Conservation (phyloP, 2,113 vertebrate species). For the Anas platyrhynchos region DNA sequence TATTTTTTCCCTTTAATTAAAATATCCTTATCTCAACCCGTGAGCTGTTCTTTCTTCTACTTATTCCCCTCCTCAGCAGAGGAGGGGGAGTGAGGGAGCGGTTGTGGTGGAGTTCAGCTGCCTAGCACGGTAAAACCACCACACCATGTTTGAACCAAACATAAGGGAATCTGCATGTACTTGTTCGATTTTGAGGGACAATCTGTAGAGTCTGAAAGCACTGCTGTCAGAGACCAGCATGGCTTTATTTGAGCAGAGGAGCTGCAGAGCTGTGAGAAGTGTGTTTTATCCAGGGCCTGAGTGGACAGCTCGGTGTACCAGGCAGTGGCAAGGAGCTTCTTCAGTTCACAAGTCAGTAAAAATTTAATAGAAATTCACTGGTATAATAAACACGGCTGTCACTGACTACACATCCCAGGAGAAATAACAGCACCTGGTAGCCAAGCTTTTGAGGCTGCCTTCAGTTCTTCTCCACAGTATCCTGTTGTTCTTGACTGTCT, state of each 20-base stretch:
- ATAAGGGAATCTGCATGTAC: background rate
- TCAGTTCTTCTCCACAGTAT: background rate
- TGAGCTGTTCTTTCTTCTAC: no score
- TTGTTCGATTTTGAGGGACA: background rate
- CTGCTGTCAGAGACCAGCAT: background rate
- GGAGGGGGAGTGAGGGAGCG: no score
- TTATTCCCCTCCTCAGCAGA: no score
- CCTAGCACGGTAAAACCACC: no score
- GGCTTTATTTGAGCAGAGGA: background rate
- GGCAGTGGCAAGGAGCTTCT: background rate
- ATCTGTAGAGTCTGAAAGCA: background rate
- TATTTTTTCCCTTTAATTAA: no score
- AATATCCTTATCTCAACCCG: no score
- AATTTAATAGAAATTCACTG: background rate
- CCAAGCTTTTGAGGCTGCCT: background rate
- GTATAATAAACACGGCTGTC: background rate
- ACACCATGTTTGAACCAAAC: background rate
- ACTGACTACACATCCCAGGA: background rate
- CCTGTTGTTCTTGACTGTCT: background rate
- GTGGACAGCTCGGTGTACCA: background rate
- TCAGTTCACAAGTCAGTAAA: background rate
- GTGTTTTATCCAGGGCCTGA: background rate
- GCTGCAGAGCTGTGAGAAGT: background rate
- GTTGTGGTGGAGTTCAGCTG: no score
- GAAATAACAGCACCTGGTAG: background rate